Percentiles rank a stretch among this genome's conserved stretches.
phyloP scores from a whole-genome alignment of 2,797 vertebrate genomes.

The Danio aesculapii region DNA sequence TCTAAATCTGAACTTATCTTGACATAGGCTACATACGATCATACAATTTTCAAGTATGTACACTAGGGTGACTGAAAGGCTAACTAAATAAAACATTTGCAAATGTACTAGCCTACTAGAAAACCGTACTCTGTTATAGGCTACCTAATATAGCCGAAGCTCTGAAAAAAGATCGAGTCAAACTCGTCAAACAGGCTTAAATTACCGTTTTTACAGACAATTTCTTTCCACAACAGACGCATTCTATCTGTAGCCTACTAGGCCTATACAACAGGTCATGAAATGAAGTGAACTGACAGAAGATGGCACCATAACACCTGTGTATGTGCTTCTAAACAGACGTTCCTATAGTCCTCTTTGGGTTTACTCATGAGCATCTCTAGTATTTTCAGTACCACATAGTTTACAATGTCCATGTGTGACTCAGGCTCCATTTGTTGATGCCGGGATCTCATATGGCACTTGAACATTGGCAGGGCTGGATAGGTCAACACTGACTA shows the following conservation, averaged over 20 bases:
- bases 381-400: constrained; percentile 11
- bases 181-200: background rate
- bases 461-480: constrained; percentile 1
- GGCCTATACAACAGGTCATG: background rate
- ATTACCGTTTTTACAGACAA: background rate
- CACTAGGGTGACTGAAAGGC: too few relatives aligned
- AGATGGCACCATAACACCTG: constrained; percentile 19
- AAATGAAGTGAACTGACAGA: constrained; percentile 5
- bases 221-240: background rate
- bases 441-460: constrained; percentile 18
- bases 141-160: too few relatives aligned
- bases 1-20: too few relatives aligned
- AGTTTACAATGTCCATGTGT: constrained; percentile 36
- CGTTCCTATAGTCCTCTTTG: background rate
- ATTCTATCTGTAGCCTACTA: background rate
- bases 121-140: background rate
- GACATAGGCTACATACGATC: too few relatives aligned
- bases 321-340: background rate
- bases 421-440: constrained; percentile 20
- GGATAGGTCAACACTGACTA: background rate
- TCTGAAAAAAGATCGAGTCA: background rate
- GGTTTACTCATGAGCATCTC: constrained; percentile 33
- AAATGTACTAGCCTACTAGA: background rate
- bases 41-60: too few relatives aligned
- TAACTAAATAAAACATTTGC: too few relatives aligned